These are phyloP conservation scores for Phrynocephalus versicolor DNA, from an alignment of 2,113 vertebrate species.

Conservation along the genomic window DNA sequence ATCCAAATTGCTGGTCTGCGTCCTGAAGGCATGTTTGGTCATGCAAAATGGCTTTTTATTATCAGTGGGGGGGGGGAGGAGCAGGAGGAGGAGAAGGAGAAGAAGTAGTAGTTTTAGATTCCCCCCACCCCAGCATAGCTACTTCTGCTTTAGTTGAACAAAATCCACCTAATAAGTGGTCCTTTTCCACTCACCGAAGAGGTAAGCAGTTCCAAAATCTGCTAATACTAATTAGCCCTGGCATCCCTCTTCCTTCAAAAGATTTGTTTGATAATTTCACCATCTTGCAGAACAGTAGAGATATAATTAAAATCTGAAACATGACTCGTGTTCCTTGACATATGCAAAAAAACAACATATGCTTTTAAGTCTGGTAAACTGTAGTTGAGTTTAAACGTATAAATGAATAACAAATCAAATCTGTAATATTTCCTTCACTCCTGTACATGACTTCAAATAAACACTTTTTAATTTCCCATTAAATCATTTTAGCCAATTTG, in stretches of 20 bases:
- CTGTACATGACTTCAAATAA: constrained; percentile 46
- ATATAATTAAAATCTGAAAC: constrained; percentile 45
- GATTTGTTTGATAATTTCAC: constrained; percentile 30
- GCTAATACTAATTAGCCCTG: constrained; percentile 11
- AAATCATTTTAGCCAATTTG: constrained; percentile 12
- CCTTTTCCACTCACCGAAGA: constrained; percentile 3
- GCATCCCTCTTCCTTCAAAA: constrained; percentile 5
- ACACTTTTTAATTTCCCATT: constrained; percentile 25
- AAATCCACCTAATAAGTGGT: too few relatives aligned
- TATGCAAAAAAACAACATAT: constrained; percentile 31
- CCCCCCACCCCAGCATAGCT: too few relatives aligned
- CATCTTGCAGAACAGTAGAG: constrained; percentile 34
- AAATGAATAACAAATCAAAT: constrained; percentile 59
- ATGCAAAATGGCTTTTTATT: too few relatives aligned
- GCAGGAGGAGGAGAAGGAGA: too few relatives aligned
- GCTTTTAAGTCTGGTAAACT: constrained; percentile 29
- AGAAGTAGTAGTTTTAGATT: too few relatives aligned
- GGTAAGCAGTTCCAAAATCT: constrained; percentile 34
- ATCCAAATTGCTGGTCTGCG: too few relatives aligned
- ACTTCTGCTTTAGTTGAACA: too few relatives aligned
- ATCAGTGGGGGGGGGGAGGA: too few relatives aligned
- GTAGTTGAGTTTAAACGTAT: constrained; percentile 33
- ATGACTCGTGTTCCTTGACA: constrained; percentile 30
- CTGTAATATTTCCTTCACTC: constrained; percentile 52
- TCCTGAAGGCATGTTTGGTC: too few relatives aligned